phyloP scores from a whole-genome alignment of 2,113 vertebrate genomes.

The Phylloscopus whistleri region DNA sequence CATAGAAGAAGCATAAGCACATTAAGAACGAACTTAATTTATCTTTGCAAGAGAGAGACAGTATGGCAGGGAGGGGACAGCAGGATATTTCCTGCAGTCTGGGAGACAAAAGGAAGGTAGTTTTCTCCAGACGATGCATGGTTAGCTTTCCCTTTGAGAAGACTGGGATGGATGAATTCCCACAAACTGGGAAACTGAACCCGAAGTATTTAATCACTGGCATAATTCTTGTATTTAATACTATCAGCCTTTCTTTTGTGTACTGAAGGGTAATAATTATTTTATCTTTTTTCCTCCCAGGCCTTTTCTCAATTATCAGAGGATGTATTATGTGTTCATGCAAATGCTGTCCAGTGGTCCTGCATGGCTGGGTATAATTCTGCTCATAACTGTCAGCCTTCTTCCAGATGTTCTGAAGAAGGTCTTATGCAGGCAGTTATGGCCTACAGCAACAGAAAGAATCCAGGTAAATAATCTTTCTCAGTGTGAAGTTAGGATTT shows the following conservation, averaged over 20 bases:
- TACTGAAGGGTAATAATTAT: background rate
- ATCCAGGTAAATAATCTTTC: conserved; percentile 82
- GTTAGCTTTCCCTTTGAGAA: background rate
- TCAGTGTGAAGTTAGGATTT: background rate
- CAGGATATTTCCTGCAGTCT: background rate
- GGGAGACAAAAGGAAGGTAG: background rate
- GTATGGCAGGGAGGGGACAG: background rate
- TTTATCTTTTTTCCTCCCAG: conserved; percentile 62
- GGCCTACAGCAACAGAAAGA: conserved; percentile 91
- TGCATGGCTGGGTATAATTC: conserved; percentile 91
- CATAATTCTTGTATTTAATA: background rate
- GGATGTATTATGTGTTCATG: conserved; percentile 99
- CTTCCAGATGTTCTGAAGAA: conserved; percentile 95
- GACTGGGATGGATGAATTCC: background rate
- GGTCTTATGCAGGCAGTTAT: conserved; percentile 87
- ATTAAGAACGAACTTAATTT: background rate
- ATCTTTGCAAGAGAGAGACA: background rate
- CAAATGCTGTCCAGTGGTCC: conserved; percentile 96
- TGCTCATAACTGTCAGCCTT: conserved; percentile 89
- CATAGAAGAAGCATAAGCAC: background rate
- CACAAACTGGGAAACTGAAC: background rate
- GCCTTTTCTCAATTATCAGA: conserved; percentile 98
- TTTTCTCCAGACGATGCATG: background rate
- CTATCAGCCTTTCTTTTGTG: background rate
- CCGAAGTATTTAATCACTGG: background rate